Evolutionary conservation across 30 jellyfish, hydroid and myxozoan genomes (phyloP).

Genomic region (Clytia hemisphaerica): DNA sequence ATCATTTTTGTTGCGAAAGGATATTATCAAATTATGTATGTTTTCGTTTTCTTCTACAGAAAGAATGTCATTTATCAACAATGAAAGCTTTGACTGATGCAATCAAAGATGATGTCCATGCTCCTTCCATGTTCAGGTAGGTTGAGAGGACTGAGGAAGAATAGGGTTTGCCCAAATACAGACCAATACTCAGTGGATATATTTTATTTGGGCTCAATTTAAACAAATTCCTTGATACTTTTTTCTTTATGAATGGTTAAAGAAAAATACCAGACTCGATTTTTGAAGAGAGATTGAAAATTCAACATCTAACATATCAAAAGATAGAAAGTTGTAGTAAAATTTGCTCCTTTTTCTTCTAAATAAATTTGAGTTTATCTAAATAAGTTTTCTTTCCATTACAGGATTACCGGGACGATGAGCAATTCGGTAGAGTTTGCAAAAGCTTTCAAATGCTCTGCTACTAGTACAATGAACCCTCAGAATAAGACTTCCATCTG

Average conservation of each 20-base stretch:
- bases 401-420: slow-evolving; percentile 82
- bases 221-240: background rate
- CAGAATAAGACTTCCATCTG: slow-evolving; percentile 75
- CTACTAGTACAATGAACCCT: slow-evolving; percentile 71
- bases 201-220: background rate
- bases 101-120: slow-evolving; percentile 96
- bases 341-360: too few relatives aligned
- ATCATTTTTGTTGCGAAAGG: too few relatives aligned
- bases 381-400: background rate
- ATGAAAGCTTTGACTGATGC: slow-evolving; percentile 88
- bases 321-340: background rate
- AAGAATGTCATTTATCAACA: slow-evolving; percentile 93
- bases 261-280: too few relatives aligned
- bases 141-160: background rate
- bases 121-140: slow-evolving; percentile 98
- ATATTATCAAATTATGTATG: too few relatives aligned
- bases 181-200: background rate
- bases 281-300: background rate
- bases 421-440: slow-evolving; percentile 78
- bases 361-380: background rate
- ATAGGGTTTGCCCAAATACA: background rate
- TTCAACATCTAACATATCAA: background rate
- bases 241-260: too few relatives aligned
- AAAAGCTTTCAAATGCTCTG: slow-evolving; percentile 65
- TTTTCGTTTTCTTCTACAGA: slow-evolving; percentile 41